Percentiles rank a stretch among this genome's conserved stretches.
These are phyloP conservation scores for Calephelis virginiensis DNA, from an alignment of 1,140 invertebrate genomes.

Conservation along the genomic window DNA sequence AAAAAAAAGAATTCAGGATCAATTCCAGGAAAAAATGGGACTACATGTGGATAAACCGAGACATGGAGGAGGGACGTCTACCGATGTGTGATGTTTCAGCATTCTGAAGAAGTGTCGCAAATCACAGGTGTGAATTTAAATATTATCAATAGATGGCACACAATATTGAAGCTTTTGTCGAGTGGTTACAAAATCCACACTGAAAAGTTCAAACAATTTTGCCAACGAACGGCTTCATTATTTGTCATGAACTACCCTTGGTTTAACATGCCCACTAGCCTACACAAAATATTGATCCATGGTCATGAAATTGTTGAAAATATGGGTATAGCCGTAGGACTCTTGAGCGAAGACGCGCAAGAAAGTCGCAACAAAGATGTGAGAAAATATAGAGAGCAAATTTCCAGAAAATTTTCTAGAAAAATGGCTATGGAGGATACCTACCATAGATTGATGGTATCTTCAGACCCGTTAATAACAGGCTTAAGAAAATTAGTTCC, in stretches of 20 bases:
- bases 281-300: constrained; percentile 6
- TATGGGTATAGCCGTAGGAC: not conserved
- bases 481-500: constrained; percentile 1
- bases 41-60: constrained; percentile 24
- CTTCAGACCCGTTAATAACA: not conserved
- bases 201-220: not conserved
- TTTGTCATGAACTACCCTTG: constrained; percentile 8
- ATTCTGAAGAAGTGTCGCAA: constrained; percentile 20
- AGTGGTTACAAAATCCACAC: constrained; percentile 2
- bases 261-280: not conserved
- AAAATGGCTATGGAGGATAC: constrained; percentile 2
- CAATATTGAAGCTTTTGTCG: constrained; percentile 9
- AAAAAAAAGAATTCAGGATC: constrained; percentile 13
- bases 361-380: not conserved
- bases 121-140: constrained; percentile 20
- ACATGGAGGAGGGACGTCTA: constrained; percentile 14
- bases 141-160: constrained; percentile 17
- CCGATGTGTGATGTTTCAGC: constrained; percentile 15
- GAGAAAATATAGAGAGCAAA: constrained; percentile 3
- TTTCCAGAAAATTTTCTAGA: not conserved
- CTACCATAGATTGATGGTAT: not conserved
- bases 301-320: not conserved
- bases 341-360: constrained; percentile 8
- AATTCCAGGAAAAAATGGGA: constrained; percentile 22
- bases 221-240: not conserved